Evolutionary conservation across 92 coral and sea anemone species (phyloP), one percentile per base, ranked within the genome.

Genomic region (Phenganax subtilis): DNA sequence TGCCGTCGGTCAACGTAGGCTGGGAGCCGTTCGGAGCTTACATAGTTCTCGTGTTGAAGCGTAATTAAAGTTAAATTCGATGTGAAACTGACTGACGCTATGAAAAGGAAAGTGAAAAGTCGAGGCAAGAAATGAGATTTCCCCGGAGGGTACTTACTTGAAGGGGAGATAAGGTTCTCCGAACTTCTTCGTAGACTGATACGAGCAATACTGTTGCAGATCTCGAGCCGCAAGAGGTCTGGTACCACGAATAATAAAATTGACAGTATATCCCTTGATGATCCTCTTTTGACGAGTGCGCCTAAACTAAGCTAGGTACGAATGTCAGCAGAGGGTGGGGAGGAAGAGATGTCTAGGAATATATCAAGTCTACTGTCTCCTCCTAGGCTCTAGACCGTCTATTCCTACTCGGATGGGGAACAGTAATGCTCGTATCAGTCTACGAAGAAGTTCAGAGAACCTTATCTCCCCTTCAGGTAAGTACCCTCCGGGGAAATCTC

Each of bases 381-480:
- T 9, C 65, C 14, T 6, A 3, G 10, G 17, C 25, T 20, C 5
- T 59, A 27, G 12, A 12, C 3, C 65, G 12, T 27, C 65, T 37
- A 28, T 58, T 57, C 63, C 81, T 27, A 20, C 63, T 28, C 51
- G 81, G 15, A 25, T 29, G 81, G 81, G 81, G 44, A 9, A 27
- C 67, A 56, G 81, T 76, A 20, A 76, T 76, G 81, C 81, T 76
- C 81, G 14, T 57, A 76, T 76, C 81, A 76, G 81, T 76, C 77
- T 72, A 47, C 77, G 77, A 72, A 72, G 57, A 58, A 8, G 17
- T 54, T 76, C 81, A 68, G 81, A 76, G 81, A 76, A 76, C 81
- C 30, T 6, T 54, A 25, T 52, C 61, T 76, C 81, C 71, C 81
- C 71, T 29, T 77, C 71, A 77, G 81, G 81, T 77, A 51, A 58